These are phyloP conservation scores for Ciona savignyi DNA, from an alignment of 23 tunicate genomes.

Conservation along the genomic window DNA sequence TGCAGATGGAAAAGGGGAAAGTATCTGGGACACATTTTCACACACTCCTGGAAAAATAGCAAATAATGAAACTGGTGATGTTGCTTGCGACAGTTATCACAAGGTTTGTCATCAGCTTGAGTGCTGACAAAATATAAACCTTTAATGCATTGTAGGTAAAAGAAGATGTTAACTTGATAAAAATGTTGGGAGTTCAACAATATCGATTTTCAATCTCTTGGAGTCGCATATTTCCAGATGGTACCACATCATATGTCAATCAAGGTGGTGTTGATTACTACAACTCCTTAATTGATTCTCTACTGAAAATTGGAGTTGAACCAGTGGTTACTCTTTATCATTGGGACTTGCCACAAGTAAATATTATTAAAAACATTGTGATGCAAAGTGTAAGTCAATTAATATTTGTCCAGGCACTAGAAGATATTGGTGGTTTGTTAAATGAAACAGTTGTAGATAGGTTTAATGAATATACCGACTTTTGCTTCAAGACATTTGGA, in stretches of 20 bases:
- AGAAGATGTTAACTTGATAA: constrained; percentile 80
- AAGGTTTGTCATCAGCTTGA: constrained; percentile 64
- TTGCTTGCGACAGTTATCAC: constrained; percentile 98
- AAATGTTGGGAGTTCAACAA: constrained; percentile 69
- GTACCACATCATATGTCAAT: constrained; percentile 48
- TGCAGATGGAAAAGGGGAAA: constrained; percentile 90
- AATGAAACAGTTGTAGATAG: constrained; percentile 45
- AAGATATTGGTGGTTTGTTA: constrained; percentile 58
- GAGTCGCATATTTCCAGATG: constrained; percentile 91
- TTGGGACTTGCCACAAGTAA: constrained; percentile 98
- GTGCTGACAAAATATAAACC: too few species aligned
- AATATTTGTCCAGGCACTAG: constrained; percentile 45
- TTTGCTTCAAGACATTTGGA: constrained; percentile 74
- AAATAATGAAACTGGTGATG: constrained; percentile 87
- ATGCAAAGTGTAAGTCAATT: not conserved
- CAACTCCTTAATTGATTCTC: constrained; percentile 54
- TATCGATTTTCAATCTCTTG: constrained; percentile 91
- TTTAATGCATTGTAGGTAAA: constrained; percentile 16
- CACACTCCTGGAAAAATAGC: constrained; percentile 55
- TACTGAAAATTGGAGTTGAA: constrained; percentile 60
- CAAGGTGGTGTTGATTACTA: constrained; percentile 87
- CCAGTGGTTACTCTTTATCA: constrained; percentile 96
- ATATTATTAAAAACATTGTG: not conserved
- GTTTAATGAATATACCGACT: constrained; percentile 74
- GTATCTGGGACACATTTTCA: constrained; percentile 92